Base-by-base conservation (phyloP, 1,140 invertebrate species). In the Caerostris darwini region DNA sequence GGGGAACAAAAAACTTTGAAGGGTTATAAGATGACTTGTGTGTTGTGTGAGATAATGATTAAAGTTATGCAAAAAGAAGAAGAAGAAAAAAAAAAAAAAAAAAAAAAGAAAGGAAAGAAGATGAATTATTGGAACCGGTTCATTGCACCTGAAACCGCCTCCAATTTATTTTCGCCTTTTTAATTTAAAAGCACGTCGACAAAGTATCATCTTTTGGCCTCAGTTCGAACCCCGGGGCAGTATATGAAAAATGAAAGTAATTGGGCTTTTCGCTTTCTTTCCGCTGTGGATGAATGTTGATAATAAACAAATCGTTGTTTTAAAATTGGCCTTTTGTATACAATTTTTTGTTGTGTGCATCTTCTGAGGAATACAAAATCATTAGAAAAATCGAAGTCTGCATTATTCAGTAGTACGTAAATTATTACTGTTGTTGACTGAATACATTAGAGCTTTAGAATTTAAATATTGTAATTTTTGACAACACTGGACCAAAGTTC, bases 91-190 rank as follows among this genome's bases (percentile, higher is more conserved):
- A 71, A 77, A 12, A 77, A 34, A 50, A 77, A 12, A 77, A 10
- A 12, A 77, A 53, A 77, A 77, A 10, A 12, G 50, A 34, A 77
- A 77, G 5, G 53, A 10, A 12, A 77, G 14, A 77, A 77, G 12
- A 77, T 77, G 50, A 77, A 77, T 77, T 77, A 77, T 77, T 5
- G 71, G 71, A 77, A 77, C 71, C 71, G 34, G 71, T 77, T 77
- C 71, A 50, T 77, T 77, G 71, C 71, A 77, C 71, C 10, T 77
- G 8, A 77, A 77, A 77, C 34, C 71, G 71, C 71, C 71, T 77
- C 71, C 71, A 77, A 77, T 77, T 77, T 77, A 77, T 77, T 77
- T 77, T 77, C 71, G 3, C 50, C 71, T 34, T 19, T 77, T 77
- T 77, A 77, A 77, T 77, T 77, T 77, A 77, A 77, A 77, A 77